Base-by-base conservation (phyloP, 1,140 invertebrate genomes). In the Neodiprion pinetum region DNA sequence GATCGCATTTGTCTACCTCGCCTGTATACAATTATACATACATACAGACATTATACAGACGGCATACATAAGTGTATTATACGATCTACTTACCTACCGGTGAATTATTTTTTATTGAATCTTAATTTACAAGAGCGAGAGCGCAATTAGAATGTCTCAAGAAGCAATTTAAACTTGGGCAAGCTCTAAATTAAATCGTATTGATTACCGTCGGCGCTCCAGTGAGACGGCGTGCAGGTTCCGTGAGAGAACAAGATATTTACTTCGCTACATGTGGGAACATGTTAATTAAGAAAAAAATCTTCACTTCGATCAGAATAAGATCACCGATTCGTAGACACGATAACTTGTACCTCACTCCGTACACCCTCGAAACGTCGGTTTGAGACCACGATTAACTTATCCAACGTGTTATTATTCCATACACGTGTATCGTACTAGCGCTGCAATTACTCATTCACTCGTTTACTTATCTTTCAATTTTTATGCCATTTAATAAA, bases 121-220 rank as follows among this genome's bases (percentile, higher is more conserved):
- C n/a, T 61, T 17, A 61, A 61, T 61, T 61, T 61, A 61, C n/a
- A 61, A 61, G 28, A 40, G 53, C 53, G 5, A 5, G 53, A 61
- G n/a, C 5, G 53, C 53, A 61, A 14, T 61, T 61, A 61, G 11
- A 61, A 61, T 61, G 53, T 61, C 53, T 12, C 53, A 61, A 14
- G 53, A 61, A 61, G 11, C 53, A 17, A 61, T 9, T 9, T 61
- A 61, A 61, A 17, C 53, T 61, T 61, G 53, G 53, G 53, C 53
- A 61, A 61, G 53, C n/a, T 61, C n/a, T 61, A n/a, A 61, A 61
- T 61, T n/a, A 61, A 61, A 61, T 61, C 53, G n/a, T n/a, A 61
- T 61, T 61, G 53, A 61, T 61, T 61, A 61, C 53, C 53, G 11
- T 8, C 11, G 53, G 28, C 28, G 28, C 28, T 40, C 53, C n/a